These are phyloP conservation scores for Rhodophaea formosa DNA, from an alignment of 2,888 invertebrate species.

Conservation along the genomic window DNA sequence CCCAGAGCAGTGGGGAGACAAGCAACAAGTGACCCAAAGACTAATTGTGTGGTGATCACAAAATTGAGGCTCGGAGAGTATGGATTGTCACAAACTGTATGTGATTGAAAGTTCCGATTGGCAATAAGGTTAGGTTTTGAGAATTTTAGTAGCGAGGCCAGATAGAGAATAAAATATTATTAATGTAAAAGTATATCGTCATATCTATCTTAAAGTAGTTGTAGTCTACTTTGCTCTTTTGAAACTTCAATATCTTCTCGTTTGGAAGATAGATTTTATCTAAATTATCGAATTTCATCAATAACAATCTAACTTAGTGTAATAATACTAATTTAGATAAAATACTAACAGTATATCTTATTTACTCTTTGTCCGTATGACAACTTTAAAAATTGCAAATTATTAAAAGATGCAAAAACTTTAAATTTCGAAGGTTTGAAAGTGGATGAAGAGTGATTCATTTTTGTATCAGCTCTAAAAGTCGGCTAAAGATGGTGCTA, in stretches of 20 bases:
- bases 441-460: slow-evolving; percentile 25
- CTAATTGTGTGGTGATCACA: slow-evolving; percentile 29
- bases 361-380: slow-evolving; percentile 25
- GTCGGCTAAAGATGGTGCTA: slow-evolving; percentile 49
- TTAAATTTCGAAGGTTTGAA: not conserved
- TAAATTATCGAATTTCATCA: slow-evolving; percentile 21
- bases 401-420: not conserved
- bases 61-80: slow-evolving; percentile 12
- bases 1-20: slow-evolving; percentile 38
- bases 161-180: slow-evolving; percentile 16
- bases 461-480: slow-evolving; percentile 24
- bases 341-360: slow-evolving; percentile 39
- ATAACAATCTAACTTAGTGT: slow-evolving; percentile 23
- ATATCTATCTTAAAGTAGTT: slow-evolving; percentile 37
- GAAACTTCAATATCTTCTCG: slow-evolving; percentile 19
- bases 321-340: slow-evolving; percentile 47
- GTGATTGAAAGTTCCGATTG: slow-evolving; percentile 34
- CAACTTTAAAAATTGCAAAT: slow-evolving; percentile 5
- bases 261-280: slow-evolving; percentile 9
- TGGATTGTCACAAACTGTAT: slow-evolving; percentile 25
- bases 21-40: slow-evolving; percentile 35
- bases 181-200: slow-evolving; percentile 25
- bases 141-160: slow-evolving; percentile 5
- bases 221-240: slow-evolving; percentile 27
- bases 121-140: slow-evolving; percentile 29